Evolutionary conservation across 2,888 invertebrate genomes (phyloP).

Genomic region (Nymphalis polychloros): DNA sequence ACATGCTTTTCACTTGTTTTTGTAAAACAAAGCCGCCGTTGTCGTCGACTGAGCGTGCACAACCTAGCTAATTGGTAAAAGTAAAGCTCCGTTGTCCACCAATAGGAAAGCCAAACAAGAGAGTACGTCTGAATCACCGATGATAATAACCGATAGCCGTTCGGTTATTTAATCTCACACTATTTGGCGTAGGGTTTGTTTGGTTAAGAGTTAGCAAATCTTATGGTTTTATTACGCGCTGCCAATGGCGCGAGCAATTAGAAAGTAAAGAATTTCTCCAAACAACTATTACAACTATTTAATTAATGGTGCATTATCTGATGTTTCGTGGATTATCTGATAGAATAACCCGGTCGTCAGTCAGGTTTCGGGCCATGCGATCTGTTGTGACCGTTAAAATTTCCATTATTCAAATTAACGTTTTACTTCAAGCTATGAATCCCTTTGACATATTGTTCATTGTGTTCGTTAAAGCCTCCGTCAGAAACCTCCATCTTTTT

Average conservation of each 20-base stretch:
- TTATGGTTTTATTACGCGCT: conserved; percentile 36
- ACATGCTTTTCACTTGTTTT: conserved; percentile 68
- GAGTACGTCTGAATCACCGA: conserved; percentile 60
- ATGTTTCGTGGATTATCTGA: background rate
- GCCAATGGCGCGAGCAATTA: conserved; percentile 43
- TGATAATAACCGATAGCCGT: conserved; percentile 40
- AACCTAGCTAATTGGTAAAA: conserved; percentile 76
- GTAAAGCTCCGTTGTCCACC: conserved; percentile 66
- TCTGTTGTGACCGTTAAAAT: conserved; percentile 40
- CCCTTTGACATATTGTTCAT: conserved; percentile 44
- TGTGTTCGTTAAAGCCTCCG: conserved; percentile 56
- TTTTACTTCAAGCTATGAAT: conserved; percentile 58
- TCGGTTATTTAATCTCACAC: conserved; percentile 50
- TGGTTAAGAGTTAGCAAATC: conserved; percentile 44
- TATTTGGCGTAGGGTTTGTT: conserved; percentile 32
- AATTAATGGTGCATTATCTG: conserved; percentile 7
- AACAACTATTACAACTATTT: conserved; percentile 11
- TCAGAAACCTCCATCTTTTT: conserved; percentile 72
- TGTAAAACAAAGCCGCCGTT: conserved; percentile 68
- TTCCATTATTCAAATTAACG: conserved; percentile 62
- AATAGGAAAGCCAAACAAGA: conserved; percentile 69
- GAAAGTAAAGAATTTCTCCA: conserved; percentile 45
- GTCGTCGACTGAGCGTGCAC: conserved; percentile 58
- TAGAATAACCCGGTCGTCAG: conserved; percentile 8
- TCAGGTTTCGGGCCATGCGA: conserved; percentile 26